These are phyloP conservation scores for Halichoerus grypus DNA, from an alignment of 2,113 vertebrate species.

Conservation along the genomic window DNA sequence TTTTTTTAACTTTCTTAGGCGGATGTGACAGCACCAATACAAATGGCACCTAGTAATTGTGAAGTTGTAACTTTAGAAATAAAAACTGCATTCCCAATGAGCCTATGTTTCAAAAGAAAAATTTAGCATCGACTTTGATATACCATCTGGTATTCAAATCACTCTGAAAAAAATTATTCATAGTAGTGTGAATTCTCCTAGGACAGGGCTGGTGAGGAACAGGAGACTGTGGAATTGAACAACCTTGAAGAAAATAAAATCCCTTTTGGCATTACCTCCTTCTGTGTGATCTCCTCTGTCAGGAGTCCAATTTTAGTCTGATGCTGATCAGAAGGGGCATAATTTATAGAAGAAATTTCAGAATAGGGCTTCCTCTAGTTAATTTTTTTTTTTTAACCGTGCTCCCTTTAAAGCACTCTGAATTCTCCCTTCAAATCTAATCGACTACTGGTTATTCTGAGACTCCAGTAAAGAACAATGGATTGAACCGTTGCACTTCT, in stretches of 20 bases:
- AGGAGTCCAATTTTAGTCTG: conserved; percentile 29
- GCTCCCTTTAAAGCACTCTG: conserved; percentile 62
- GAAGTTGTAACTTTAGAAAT: conserved; percentile 54
- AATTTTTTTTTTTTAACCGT: conserved; percentile 20
- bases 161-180: conserved; percentile 31
- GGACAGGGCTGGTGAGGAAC: not conserved
- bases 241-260: conserved; percentile 53
- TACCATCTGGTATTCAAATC: conserved; percentile 32
- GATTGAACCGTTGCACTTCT: conserved; percentile 77
- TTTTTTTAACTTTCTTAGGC: not conserved
- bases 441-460: conserved; percentile 75
- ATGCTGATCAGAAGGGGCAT: conserved; percentile 61
- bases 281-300: conserved; percentile 21
- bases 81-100: conserved; percentile 45
- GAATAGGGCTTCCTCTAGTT: conserved; percentile 24
- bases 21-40: not conserved
- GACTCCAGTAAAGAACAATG: conserved; percentile 72
- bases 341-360: conserved; percentile 70
- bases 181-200: conserved; percentile 66
- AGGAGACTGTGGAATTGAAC: conserved; percentile 14
- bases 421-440: conserved; percentile 61
- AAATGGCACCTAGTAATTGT: not conserved
- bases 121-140: conserved; percentile 27
- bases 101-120: conserved; percentile 38
- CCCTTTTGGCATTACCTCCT: conserved; percentile 50